Evolutionary conservation across 2,888 invertebrate genomes (phyloP), one percentile per base, ranked within the genome.

Genomic region (Drosophila gaucha): DNA sequence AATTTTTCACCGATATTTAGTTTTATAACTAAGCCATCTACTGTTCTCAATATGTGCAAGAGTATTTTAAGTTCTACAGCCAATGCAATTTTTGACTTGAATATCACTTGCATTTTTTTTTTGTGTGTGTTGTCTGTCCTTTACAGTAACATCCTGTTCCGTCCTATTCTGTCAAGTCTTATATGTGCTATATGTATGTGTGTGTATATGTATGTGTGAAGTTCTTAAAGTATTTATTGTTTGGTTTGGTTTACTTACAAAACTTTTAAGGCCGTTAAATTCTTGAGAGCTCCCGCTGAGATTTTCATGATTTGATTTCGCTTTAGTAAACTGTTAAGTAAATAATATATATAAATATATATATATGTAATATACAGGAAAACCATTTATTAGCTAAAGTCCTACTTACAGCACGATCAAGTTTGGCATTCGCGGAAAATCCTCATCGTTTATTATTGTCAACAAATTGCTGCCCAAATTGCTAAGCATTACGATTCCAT

Each of bases 231-330:
- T 71, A 74, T 76, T 71, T 68, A 51, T 64, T 68, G 39, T 63
- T 69, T 46, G 46, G 33, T 55, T 30, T 14, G 38, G 26, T 56
- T 55, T 93, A 96, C 98, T 97, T 93, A 98, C 98, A 98, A 92
- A 82, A 97, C 95, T 92, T 95, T 94, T 72, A 98, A 93, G 77
- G 94, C 94, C 65, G 95, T 95, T 85, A 97, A 93, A 92, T 95
- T 95, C 80, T 93, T 92, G 92, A 98, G 97, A 59, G 97, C 96
- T 80, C 94, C 94, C 80, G 94, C 94, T 80, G 95, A 94, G 88
- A 98, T 95, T 90, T 94, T 93, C 74, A 93, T 93, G 90, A 98
- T 96, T 92, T 95, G 95, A 93, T 98, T 98, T 89, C 96, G 94
- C 90, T 96, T 96, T 90, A 98, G 93, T 89, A 97, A 94, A 91